Base-by-base conservation (phyloP, 1,140 invertebrate species). In the Sycobia sp. region DNA sequence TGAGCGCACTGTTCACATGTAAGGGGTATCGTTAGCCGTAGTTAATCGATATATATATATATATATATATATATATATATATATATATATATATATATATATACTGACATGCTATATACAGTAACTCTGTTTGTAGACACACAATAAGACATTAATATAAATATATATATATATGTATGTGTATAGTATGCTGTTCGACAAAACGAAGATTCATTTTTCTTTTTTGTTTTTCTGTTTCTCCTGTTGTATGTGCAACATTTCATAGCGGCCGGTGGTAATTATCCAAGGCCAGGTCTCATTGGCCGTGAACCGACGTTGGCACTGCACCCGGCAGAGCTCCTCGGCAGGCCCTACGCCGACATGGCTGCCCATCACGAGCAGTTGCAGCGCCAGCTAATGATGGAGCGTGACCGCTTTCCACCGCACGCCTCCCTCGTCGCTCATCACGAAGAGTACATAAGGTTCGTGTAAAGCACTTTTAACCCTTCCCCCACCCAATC, bases 331-430 rank as follows among this genome's bases (percentile, higher is more conserved):
- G 86, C 88, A 1, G 89, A 93, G 71, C 83, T 95, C 23, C 83
- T 95, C 29, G 88, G 90, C 50, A 82, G 91, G 79, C 90, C 85
- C 18, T 95, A 92, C 75, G 89, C 91, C 14, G 92, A 94, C 72
- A 91, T 92, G 77, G 82, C 94, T 39, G 91, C 89, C 49, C 90
- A 91, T 56, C 92, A 94, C 70, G 92, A 95, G 77, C 91, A 94
- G 71, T 76, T 94, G 23, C 92, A 95, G 76, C 84, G 93, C 65
- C 92, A 95, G 71, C 84, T 94, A 72, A 83, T 95, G 81, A 75
- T 95, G 78, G 92, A 95, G 76, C 84, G 91, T 27, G 91, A 93
- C 69, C 83, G 90, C 57, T 88, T 87, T 71, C 85, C 84, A 62
- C 78, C 85, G 38, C 89, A 89, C 55, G 86, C 87, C 14, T 85